Percentiles rank a stretch among this genome's conserved stretches.
Evolutionary conservation across 2,888 invertebrate species (phyloP).

Genomic region (Athetis lepigone): DNA sequence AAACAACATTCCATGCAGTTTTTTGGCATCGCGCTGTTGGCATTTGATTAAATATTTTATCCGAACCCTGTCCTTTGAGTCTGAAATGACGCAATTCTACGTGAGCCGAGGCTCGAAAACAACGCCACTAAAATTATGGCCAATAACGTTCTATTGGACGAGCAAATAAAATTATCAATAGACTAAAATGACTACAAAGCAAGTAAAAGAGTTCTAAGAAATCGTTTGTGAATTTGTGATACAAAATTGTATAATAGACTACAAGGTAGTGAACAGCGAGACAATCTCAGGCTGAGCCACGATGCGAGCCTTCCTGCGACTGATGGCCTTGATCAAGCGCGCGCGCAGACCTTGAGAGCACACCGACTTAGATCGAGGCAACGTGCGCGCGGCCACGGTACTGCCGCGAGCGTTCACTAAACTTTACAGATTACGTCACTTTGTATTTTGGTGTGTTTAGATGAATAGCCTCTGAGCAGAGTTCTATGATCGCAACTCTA

Average conservation of each 20-base stretch:
- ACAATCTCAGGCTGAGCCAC: constrained; percentile 56
- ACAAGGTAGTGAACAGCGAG: constrained; percentile 47
- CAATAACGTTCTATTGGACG: constrained; percentile 38
- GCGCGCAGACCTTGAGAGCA: constrained; percentile 84
- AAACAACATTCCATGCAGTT: constrained; percentile 82
- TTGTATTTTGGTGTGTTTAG: constrained; percentile 79
- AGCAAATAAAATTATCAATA: constrained; percentile 11
- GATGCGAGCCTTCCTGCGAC: constrained; percentile 73
- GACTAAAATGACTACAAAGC: constrained; percentile 11
- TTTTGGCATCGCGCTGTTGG: constrained; percentile 77
- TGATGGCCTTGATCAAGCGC: constrained; percentile 82
- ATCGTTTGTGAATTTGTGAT: constrained; percentile 4
- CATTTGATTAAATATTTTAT: constrained; percentile 75
- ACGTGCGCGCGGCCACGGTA: constrained; percentile 76
- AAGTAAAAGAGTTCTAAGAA: constrained; percentile 31
- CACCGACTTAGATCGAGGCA: constrained; percentile 69
- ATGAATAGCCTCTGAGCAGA: constrained; percentile 80
- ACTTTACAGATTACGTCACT: constrained; percentile 87
- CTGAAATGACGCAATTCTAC: constrained; percentile 76
- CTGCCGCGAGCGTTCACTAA: constrained; percentile 84
- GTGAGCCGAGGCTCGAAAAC: constrained; percentile 68
- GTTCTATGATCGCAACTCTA: constrained; percentile 79
- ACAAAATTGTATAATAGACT: constrained; percentile 25
- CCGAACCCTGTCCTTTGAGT: constrained; percentile 68
- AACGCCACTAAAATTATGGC: constrained; percentile 30